phyloP scores from a whole-genome alignment of 2,113 vertebrate species.

The Chaetorhynchus papuensis region DNA sequence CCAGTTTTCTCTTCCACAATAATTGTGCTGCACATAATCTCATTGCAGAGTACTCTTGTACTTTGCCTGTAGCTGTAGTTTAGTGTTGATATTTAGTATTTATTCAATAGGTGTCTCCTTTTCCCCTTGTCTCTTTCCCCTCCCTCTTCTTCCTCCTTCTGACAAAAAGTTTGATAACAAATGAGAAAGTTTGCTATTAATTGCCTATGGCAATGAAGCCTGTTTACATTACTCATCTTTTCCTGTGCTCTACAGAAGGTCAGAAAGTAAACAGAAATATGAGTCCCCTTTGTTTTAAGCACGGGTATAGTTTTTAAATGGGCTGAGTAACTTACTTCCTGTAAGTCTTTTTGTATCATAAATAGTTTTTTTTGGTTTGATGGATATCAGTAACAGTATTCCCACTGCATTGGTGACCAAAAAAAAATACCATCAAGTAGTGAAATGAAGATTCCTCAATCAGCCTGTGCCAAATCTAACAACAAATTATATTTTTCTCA shows the following conservation, averaged over 20 bases:
- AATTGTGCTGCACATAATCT: neutral
- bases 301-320: neutral
- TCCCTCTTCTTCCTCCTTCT: neutral
- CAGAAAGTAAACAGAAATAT: neutral
- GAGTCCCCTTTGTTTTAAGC: neutral
- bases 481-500: neutral
- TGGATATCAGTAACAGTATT: neutral
- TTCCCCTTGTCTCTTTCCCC: neutral
- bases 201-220: neutral
- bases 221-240: neutral
- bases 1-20: neutral
- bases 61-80: neutral
- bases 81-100: neutral
- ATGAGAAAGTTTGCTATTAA: neutral
- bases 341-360: neutral
- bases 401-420: neutral
- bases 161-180: neutral
- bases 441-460: neutral
- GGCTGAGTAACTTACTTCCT: neutral
- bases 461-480: neutral
- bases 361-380: neutral
- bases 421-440: neutral
- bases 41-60: neutral
- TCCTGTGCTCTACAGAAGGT: neutral
- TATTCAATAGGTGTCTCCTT: neutral